Conservation (phyloP, 2,113 vertebrate genomes). For the Brachionichthys hirsutus region DNA sequence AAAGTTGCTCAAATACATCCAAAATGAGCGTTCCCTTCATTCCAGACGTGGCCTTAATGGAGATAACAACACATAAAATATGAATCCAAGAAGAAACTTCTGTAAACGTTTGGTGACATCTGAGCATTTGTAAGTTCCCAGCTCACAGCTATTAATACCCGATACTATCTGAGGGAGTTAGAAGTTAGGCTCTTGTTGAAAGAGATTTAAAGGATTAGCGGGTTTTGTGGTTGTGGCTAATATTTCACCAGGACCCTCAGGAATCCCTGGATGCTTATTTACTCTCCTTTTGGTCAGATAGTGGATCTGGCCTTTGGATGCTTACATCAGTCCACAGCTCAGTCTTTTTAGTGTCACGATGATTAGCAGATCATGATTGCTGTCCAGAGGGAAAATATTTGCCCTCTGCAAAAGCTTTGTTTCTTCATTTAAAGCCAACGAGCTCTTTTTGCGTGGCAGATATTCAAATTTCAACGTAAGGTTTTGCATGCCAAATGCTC, state of each 20-base stretch:
- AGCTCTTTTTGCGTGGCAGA: neutral
- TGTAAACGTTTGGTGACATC: neutral
- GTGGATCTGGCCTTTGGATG: neutral
- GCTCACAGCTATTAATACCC: constrained; percentile 10
- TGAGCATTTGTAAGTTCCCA: constrained; percentile 4
- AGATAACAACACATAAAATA: neutral
- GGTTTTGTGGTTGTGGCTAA: constrained; percentile 42
- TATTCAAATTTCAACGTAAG: neutral
- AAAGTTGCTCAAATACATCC: neutral
- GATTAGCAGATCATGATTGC: neutral
- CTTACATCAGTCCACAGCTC: neutral
- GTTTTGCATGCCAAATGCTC: neutral
- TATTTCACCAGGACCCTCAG: constrained; percentile 33
- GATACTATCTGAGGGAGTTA: neutral
- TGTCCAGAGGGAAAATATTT: no score
- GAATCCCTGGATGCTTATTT: constrained; percentile 12
- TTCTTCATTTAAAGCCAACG: no score
- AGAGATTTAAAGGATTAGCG: constrained; percentile 34
- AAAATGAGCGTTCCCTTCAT: neutral
- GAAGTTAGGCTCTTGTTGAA: constrained; percentile 25
- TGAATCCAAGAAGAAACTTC: neutral
- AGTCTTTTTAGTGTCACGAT: no score
- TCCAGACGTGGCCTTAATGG: neutral
- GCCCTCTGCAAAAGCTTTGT: no score
- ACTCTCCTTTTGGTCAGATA: neutral